Evolutionary conservation across 2,888 invertebrate species (phyloP).

Genomic region (Trichogramma evanescens): DNA sequence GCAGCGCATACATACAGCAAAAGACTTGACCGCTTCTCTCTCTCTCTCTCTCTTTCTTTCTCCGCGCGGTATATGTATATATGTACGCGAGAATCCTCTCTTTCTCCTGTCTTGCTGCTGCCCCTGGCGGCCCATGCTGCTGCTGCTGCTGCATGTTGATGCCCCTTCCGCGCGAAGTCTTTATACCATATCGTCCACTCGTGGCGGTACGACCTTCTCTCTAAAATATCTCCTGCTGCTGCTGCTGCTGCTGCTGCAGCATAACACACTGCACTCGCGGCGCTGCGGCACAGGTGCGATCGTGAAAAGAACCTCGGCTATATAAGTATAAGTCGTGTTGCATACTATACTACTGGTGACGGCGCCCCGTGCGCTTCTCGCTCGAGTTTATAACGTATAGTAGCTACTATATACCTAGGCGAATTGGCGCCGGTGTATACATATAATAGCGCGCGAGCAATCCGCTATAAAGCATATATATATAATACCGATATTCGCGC

Average conservation of each 20-base stretch:
- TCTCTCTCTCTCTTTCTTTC: not conserved
- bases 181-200: slow-evolving; percentile 5
- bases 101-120: not conserved
- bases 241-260: not conserved
- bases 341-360: too few species aligned
- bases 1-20: too few species aligned
- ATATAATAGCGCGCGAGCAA: not conserved
- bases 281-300: not conserved
- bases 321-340: too few species aligned
- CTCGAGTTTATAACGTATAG: too few species aligned
- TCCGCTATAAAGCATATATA: not conserved
- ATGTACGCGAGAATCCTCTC: not conserved
- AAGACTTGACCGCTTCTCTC: not conserved
- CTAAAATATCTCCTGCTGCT: not conserved
- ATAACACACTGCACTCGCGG: not conserved
- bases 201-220: not conserved
- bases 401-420: too few species aligned
- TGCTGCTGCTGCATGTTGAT: not conserved
- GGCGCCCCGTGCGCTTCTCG: too few species aligned
- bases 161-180: too few species aligned
- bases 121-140: not conserved
- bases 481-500: not conserved
- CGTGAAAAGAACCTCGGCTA: too few species aligned
- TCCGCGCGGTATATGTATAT: not conserved
- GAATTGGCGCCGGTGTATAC: too few species aligned